Conservation (phyloP, 37 sponge, comb jelly and placozoan species). For the Eunapius fragilis region DNA sequence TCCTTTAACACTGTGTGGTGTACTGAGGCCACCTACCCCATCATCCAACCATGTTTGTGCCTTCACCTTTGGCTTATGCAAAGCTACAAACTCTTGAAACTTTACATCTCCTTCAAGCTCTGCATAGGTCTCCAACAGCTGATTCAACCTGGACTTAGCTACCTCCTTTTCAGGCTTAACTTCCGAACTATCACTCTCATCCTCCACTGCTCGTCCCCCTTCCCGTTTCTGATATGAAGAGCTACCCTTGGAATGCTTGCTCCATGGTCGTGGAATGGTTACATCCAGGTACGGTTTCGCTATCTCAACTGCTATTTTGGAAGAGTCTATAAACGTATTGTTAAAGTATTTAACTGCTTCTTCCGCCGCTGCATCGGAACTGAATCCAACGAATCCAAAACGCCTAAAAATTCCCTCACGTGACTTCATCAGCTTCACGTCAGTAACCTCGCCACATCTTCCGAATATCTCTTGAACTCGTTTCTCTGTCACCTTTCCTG, state of each 20-base stretch:
- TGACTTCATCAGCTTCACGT: conserved; percentile 80
- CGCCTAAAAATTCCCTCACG: conserved; percentile 70
- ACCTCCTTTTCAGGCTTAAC: background rate
- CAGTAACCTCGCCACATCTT: conserved; percentile 86
- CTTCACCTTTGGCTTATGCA: conserved; percentile 59
- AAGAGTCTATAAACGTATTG: conserved; percentile 81
- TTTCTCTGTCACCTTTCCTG: conserved; percentile 70
- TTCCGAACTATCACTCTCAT: background rate
- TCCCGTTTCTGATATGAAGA: conserved; percentile 49
- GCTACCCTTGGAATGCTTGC: conserved; percentile 87
- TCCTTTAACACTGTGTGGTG: background rate
- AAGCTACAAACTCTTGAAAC: conserved; percentile 87
- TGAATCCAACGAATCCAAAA: conserved; percentile 91
- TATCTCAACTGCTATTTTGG: conserved; percentile 82
- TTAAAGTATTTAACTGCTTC: conserved; percentile 79
- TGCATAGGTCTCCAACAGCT: conserved; percentile 30
- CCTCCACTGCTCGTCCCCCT: background rate
- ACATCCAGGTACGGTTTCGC: conserved; percentile 82
- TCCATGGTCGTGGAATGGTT: conserved; percentile 88
- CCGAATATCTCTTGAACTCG: conserved; percentile 75
- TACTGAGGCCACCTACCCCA: conserved; percentile 2
- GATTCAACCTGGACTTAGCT: conserved; percentile 13
- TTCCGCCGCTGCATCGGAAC: conserved; percentile 40
- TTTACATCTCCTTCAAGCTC: conserved; percentile 70
- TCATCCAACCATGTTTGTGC: conserved; percentile 73